phyloP scores from a whole-genome alignment of 2,797 vertebrate genomes.

The Sebastes aleutianus region DNA sequence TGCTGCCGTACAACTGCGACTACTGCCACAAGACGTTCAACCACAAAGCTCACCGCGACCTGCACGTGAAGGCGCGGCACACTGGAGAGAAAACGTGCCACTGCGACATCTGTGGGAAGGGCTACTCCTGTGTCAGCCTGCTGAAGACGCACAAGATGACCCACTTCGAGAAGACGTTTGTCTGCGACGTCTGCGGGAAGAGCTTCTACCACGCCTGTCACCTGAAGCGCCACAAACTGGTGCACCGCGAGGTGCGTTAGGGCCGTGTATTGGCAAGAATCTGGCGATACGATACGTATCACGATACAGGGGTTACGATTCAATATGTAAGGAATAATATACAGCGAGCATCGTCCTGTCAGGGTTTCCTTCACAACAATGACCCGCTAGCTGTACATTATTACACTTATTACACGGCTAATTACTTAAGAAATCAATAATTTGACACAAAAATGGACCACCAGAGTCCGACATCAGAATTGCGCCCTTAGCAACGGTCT shows the following conservation, averaged over 20 bases:
- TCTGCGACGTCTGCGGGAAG: constrained; percentile 64
- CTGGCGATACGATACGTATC: too few species aligned
- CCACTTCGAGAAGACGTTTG: constrained; percentile 61
- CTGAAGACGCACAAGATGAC: constrained; percentile 56
- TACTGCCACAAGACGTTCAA: constrained; percentile 59
- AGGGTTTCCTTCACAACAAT: too few species aligned
- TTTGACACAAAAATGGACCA: too few species aligned
- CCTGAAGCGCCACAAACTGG: constrained; percentile 60
- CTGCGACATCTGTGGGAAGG: constrained; percentile 67
- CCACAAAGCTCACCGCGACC: constrained; percentile 57
- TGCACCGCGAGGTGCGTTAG: constrained; percentile 29
- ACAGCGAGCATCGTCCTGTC: too few species aligned
- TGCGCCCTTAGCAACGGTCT: too few species aligned
- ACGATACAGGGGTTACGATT: too few species aligned
- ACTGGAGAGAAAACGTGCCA: constrained; percentile 56
- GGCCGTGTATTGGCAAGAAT: too few species aligned
- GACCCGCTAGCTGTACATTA: too few species aligned
- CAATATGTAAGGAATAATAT: too few species aligned
- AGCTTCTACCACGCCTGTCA: constrained; percentile 59
- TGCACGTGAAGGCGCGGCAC: constrained; percentile 58
- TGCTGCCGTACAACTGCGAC: constrained; percentile 46
- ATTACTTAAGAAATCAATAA: too few species aligned
- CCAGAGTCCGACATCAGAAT: too few species aligned
- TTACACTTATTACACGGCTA: too few species aligned
- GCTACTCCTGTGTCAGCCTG: constrained; percentile 43